These are phyloP conservation scores for Noctilio leporinus DNA, from an alignment of 2,113 vertebrate genomes.

Conservation along the genomic window DNA sequence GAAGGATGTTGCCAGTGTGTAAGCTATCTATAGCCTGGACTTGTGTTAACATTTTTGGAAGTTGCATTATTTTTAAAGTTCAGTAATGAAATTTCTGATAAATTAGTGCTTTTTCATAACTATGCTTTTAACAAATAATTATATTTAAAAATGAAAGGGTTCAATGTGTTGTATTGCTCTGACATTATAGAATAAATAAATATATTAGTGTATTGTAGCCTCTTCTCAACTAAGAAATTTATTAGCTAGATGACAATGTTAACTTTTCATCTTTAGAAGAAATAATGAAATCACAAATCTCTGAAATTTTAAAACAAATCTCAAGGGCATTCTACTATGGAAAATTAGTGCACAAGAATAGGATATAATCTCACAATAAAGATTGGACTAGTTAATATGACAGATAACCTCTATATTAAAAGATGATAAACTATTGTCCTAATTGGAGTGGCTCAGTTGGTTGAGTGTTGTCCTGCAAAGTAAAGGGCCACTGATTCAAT, in stretches of 20 bases:
- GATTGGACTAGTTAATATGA: neutral
- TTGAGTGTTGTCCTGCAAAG: no score
- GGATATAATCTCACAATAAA: neutral
- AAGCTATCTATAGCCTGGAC: neutral
- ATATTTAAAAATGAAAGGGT: neutral
- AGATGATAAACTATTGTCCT: neutral
- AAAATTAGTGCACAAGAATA: neutral
- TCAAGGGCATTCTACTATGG: neutral
- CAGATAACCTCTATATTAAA: neutral
- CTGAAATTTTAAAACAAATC: neutral
- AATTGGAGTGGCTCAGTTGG: no score
- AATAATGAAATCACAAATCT: neutral
- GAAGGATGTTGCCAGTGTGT: constrained; percentile 26
- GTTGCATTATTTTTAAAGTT: neutral
- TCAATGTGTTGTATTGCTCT: neutral
- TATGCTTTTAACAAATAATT: neutral
- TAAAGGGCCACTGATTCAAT: no score
- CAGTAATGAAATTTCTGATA: neutral
- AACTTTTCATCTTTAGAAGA: neutral
- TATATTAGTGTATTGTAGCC: neutral
- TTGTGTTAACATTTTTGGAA: neutral
- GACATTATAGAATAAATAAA: neutral
- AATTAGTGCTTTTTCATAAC: neutral
- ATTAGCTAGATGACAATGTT: neutral
- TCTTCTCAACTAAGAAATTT: neutral